Conservation (phyloP, 1,140 invertebrate genomes). For the Bombus huntii region DNA sequence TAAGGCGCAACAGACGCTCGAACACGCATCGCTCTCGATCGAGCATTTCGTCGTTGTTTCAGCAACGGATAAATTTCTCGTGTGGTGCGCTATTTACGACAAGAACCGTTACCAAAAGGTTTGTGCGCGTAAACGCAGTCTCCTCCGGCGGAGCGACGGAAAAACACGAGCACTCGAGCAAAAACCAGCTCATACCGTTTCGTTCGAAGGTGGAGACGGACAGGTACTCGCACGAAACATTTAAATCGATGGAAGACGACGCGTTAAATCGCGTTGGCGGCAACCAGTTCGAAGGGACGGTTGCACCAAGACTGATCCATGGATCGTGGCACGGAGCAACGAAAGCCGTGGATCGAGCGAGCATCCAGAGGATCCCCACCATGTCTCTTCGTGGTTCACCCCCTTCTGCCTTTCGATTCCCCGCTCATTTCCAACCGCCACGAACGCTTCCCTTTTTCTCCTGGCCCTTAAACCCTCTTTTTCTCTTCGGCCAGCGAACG, state of each 20-base stretch:
- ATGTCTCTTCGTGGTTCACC: slow-evolving; percentile 39
- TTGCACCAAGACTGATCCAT: slow-evolving; percentile 67
- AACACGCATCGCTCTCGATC: background rate
- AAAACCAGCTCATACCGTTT: slow-evolving; percentile 11
- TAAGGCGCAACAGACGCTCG: background rate
- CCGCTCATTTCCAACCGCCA: slow-evolving; percentile 40
- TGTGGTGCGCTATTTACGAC: background rate
- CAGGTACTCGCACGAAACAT: background rate
- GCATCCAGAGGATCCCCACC: slow-evolving; percentile 55
- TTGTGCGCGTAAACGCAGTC: background rate
- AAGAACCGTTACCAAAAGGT: background rate
- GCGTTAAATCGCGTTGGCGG: background rate
- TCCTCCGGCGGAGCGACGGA: no score
- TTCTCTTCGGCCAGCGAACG: slow-evolving; percentile 25
- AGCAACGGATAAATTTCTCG: background rate
- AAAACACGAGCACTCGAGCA: background rate
- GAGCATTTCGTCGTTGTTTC: background rate
- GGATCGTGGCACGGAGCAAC: slow-evolving; percentile 35
- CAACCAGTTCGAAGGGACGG: slow-evolving; percentile 59
- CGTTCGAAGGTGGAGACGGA: background rate
- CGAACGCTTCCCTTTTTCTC: slow-evolving; percentile 49
- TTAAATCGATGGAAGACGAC: background rate
- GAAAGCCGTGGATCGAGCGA: slow-evolving; percentile 39
- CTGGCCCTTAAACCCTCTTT: slow-evolving; percentile 45
- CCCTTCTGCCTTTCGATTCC: slow-evolving; percentile 52